These are phyloP conservation scores for Eubucco bourcierii DNA, from an alignment of 2,113 vertebrate species.

Conservation along the genomic window DNA sequence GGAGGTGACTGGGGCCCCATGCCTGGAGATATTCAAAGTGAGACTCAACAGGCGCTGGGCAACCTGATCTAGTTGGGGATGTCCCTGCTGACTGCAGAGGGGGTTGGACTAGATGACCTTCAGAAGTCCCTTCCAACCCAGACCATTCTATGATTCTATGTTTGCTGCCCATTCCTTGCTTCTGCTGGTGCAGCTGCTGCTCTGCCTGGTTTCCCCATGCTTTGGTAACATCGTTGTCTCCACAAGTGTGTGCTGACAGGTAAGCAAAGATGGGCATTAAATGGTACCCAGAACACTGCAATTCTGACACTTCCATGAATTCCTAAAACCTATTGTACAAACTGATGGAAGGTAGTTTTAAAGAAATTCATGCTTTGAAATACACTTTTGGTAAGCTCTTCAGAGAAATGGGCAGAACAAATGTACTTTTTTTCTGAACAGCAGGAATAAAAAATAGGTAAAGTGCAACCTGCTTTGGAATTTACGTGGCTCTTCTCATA, in stretches of 20 bases:
- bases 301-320: neutral
- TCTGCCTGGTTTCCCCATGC: neutral
- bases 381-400: neutral
- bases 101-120: too few species aligned
- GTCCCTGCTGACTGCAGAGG: too few species aligned
- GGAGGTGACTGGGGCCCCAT: too few species aligned
- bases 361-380: neutral
- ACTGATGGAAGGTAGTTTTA: neutral
- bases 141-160: too few species aligned
- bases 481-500: neutral
- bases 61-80: too few species aligned
- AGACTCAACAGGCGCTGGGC: too few species aligned
- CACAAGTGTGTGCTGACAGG: fast-evolving
- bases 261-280: neutral
- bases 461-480: neutral
- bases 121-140: too few species aligned
- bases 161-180: neutral
- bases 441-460: neutral
- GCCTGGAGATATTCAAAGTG: too few species aligned
- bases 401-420: neutral
- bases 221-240: fast-evolving
- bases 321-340: neutral
- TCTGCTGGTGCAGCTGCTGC: neutral
- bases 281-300: neutral
- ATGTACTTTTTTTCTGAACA: neutral